Base-by-base conservation (phyloP, 2,888 invertebrate genomes). In the Phortica magna region DNA sequence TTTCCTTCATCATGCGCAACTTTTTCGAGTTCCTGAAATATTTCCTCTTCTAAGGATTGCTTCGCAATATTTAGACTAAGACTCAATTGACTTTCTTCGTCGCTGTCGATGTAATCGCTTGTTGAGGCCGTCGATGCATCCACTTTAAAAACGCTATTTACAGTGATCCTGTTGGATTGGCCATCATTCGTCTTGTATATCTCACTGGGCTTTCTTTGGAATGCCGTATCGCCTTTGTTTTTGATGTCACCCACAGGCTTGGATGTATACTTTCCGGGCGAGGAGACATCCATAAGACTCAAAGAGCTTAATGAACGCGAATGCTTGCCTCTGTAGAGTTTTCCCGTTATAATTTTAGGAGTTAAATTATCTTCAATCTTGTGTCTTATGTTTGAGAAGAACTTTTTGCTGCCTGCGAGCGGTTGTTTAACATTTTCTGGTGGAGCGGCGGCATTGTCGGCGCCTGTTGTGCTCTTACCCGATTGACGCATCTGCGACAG, bases 1-100 rank as follows among this genome's bases (percentile, higher is more conserved):
- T 93, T 93, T 10, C 92, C 91, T 77, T 93, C 92, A 76, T 92
- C 91, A 61, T 92, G 91, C 2, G 92, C 91, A 9, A 89, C 92
- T 80, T 92, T 92, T 78, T 92, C 92, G 22, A 92, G 83, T 79
- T 92, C 92, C n/a, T 92, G 90, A 73, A 92, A 92, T 64, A 92
- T 92, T 82, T 92, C 92, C 78, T 92, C 92, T 77, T 92, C 92
- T 39, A 92, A 81, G 3, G 92, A 92, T 48, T 89, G 84, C 76
- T 90, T 90, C 0, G 89, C 88, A 6, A 91, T 83, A 80, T 89
- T 91, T 10, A 91, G 79, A 74, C 87, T 90, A 10, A 91, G 77
- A 72, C 85, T 85, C 43, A 87, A 80, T 10, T 88, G 84, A 42
- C 84, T 87, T 74, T 91, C 91, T 74, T 90, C 90, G 73, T 91